Conservation (phyloP, 2,888 invertebrate species). For the Argyra leucocephala region DNA sequence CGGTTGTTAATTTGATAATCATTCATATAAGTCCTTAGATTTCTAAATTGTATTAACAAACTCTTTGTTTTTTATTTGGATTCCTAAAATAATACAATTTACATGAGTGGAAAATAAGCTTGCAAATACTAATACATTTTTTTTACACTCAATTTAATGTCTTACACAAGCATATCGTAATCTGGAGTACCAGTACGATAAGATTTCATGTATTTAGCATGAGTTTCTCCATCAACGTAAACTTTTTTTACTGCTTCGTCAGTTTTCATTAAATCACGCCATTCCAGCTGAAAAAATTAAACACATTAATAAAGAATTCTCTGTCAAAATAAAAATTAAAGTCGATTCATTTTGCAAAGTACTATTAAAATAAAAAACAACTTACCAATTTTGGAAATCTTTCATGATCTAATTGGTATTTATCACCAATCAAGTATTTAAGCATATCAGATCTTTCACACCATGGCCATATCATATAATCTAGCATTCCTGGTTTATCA, state of each 20-base stretch:
- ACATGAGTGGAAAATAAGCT: neutral
- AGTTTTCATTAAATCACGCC: conserved; percentile 61
- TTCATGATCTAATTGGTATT: conserved; percentile 55
- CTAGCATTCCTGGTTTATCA: conserved; percentile 62
- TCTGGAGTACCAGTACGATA: conserved; percentile 56
- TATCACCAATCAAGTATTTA: conserved; percentile 50
- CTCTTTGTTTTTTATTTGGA: neutral
- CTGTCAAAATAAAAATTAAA: too few relatives aligned
- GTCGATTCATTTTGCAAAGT: conserved; percentile 13
- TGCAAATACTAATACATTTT: neutral
- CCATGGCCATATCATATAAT: conserved; percentile 82
- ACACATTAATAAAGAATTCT: conserved; percentile 17
- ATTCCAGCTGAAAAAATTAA: conserved; percentile 48
- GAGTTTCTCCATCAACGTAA: conserved; percentile 57
- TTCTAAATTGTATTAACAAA: neutral
- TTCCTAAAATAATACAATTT: neutral
- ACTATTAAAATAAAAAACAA: conserved; percentile 13
- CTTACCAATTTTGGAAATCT: conserved; percentile 56
- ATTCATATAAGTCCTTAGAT: too few relatives aligned
- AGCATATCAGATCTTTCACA: conserved; percentile 53
- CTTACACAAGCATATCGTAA: conserved; percentile 54
- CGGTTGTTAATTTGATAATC: too few relatives aligned
- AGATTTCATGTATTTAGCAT: conserved; percentile 60
- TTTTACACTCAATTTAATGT: neutral
- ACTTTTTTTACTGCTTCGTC: conserved; percentile 60